These are phyloP conservation scores for Acanthurus leucopareius DNA, from an alignment of 2,797 vertebrate genomes.

Conservation along the genomic window DNA sequence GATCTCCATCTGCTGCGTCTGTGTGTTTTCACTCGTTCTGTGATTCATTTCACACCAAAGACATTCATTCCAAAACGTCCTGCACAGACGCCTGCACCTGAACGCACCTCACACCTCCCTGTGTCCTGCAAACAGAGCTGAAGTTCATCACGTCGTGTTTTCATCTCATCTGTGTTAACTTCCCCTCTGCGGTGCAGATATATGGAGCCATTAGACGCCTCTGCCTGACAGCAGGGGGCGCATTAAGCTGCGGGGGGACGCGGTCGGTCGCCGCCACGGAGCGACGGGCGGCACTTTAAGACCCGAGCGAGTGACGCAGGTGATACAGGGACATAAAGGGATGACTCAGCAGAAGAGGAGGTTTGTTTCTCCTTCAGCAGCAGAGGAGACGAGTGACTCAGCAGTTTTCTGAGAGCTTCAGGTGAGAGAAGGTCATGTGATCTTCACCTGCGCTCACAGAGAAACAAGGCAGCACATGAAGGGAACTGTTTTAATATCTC, in stretches of 20 bases:
- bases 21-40: background rate
- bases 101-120: background rate
- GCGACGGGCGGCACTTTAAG: background rate
- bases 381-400: background rate
- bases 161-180: background rate
- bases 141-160: background rate
- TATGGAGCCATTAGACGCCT: conserved; percentile 38
- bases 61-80: background rate
- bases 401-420: background rate
- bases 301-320: background rate
- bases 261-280: background rate
- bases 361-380: background rate
- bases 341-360: background rate
- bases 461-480: background rate
- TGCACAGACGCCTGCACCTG: background rate
- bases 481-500: too few species aligned
- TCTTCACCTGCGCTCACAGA: background rate
- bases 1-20: background rate
- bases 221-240: background rate
- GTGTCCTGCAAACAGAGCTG: background rate
- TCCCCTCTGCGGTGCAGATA: background rate
- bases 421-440: background rate
- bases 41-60: background rate
- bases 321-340: conserved; percentile 10
- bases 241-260: conserved; percentile 13